A percentile compares a stretch with the other conserved stretches of the same genome.
Evolutionary conservation across 1,140 invertebrate species (phyloP).

Genomic region (Triops longicaudatus): DNA sequence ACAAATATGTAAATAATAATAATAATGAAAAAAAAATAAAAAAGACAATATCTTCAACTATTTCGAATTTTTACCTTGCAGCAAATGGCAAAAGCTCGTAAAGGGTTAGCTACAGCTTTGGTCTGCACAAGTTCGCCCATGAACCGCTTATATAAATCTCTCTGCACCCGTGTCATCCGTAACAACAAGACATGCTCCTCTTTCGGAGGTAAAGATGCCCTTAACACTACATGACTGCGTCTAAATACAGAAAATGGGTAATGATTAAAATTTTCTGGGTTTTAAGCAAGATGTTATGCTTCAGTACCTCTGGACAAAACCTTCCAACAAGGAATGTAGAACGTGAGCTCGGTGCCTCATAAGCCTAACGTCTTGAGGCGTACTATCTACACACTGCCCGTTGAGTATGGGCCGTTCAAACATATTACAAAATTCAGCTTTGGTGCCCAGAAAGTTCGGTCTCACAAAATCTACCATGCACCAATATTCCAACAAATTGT

Average conservation of each 20-base stretch:
- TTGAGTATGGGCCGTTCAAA: slow-evolving; percentile 92
- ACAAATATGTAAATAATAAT: too few species aligned
- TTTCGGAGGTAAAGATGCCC: slow-evolving; percentile 75
- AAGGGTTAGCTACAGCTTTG: slow-evolving; percentile 82
- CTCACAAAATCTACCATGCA: slow-evolving; percentile 94
- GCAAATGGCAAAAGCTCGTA: slow-evolving; percentile 96
- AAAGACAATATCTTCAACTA: slow-evolving; percentile 19
- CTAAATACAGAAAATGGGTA: slow-evolving; percentile 41
- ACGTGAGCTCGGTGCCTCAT: slow-evolving; percentile 87
- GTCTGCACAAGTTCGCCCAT: slow-evolving; percentile 82
- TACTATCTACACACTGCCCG: slow-evolving; percentile 87
- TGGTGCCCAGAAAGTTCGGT: slow-evolving; percentile 81
- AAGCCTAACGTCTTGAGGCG: slow-evolving; percentile 74
- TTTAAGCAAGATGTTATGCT: neutral
- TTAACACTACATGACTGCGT: slow-evolving; percentile 77
- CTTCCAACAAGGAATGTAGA: slow-evolving; percentile 75
- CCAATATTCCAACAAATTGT: slow-evolving; percentile 93
- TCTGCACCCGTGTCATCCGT: slow-evolving; percentile 76
- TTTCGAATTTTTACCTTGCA: slow-evolving; percentile 65
- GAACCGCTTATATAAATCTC: slow-evolving; percentile 77
- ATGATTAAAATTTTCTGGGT: slow-evolving; percentile 15
- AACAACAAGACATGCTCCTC: slow-evolving; percentile 85
- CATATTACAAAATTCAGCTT: slow-evolving; percentile 91
- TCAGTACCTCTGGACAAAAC: slow-evolving; percentile 72
- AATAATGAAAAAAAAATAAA: too few species aligned